Base-by-base conservation (phyloP, 2,888 invertebrate genomes). In the Synergus laeviventris region DNA sequence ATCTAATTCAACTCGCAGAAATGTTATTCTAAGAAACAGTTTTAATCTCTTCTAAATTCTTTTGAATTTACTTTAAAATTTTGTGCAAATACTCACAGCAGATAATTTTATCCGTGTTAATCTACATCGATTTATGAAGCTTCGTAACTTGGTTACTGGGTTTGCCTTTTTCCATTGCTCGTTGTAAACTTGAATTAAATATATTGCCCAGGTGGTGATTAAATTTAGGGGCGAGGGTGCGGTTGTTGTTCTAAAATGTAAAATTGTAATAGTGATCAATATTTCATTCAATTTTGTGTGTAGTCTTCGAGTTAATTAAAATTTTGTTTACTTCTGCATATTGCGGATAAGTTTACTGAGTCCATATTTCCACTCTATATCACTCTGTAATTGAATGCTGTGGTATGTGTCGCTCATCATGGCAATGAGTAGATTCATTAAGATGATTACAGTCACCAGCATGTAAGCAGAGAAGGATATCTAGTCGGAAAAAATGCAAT, bases 351-450 rank as follows among this genome's bases (percentile, higher is more conserved):
- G 91, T 87, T 95, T 95, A 24, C 95, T 95, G 77, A 95, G 89
- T 7, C 95, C 95, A 86, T 94, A 95, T 89, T 95, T 95, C 95
- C 95, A 95, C 89, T 96, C 95, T 64, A 94, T 94, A 87, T 95
- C 95, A 9, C 95, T 95, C 89, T 95, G 95, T 1, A 95, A 94
- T 88, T 99, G 97, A 91, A 99, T 99, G 89, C 97, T 94, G 92
- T 99, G 99, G 92, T 99, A 99, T 79, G 99, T 99, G 93, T 99
- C 99, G 89, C 98, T 98, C 99, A 99, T 99, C 99, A 99, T 99
- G 93, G 99, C 99, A 94, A 99, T 99, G 91, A 99, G 95, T 87
- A 99, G 94, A 93, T 99, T 99, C 92, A 99, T 99, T 87, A 99
- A 94, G 87, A 99, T 99, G 91, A 99, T 97, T 87, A 99, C 97